Conservation (phyloP, 2,797 vertebrate genomes). For the Spea hammondii region DNA sequence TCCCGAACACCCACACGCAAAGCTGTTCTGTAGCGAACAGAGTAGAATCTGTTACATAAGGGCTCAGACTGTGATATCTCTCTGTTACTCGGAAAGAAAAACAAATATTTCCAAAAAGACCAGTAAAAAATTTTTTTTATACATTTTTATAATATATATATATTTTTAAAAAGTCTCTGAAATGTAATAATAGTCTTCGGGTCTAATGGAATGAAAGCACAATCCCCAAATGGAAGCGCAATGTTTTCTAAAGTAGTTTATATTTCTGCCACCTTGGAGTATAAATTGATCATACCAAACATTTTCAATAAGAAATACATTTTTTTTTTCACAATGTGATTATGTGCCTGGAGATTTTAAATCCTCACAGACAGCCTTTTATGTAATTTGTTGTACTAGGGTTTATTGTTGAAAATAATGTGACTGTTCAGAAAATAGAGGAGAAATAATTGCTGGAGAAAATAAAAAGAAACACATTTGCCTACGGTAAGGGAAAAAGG, state of each 20-base stretch:
- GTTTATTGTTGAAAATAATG: constrained; percentile 8
- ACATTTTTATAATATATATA: not conserved
- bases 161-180: too few relatives aligned
- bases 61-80: not conserved
- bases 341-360: constrained; percentile 3
- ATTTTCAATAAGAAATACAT: constrained; percentile 14
- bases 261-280: not conserved
- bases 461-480: not conserved
- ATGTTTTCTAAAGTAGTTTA: constrained; percentile 22
- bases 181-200: constrained; percentile 15
- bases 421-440: not conserved
- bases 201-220: constrained; percentile 9
- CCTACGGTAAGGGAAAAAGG: too few relatives aligned
- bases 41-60: not conserved
- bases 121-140: not conserved
- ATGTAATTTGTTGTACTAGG: constrained; percentile 12
- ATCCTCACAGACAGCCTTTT: not conserved
- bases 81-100: not conserved
- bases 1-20: not conserved
- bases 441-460: not conserved
- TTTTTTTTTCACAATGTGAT: constrained; percentile 8
- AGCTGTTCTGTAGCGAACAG: not conserved
- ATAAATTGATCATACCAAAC: not conserved
- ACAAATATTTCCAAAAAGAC: not conserved
- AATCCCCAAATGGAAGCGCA: not conserved